Evolutionary conservation across 2,888 invertebrate genomes (phyloP).

Genomic region (Isoperla grammatica): DNA sequence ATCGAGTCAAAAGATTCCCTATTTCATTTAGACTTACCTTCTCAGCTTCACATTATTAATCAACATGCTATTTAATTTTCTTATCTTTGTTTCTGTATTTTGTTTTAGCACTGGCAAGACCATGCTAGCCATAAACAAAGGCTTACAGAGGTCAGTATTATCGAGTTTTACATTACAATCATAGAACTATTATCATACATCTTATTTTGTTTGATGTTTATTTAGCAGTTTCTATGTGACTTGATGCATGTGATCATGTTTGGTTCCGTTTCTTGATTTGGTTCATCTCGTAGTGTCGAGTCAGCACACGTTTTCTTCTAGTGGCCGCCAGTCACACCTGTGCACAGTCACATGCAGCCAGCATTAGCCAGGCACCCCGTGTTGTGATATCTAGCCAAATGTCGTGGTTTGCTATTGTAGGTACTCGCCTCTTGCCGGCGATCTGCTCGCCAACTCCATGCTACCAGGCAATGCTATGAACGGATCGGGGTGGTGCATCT

Average conservation of each 20-base stretch:
- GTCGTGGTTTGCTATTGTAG: constrained; percentile 42
- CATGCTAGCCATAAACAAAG: constrained; percentile 80
- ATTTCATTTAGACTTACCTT: constrained; percentile 32
- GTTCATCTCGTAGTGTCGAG: constrained; percentile 24
- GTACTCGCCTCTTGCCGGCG: constrained; percentile 79
- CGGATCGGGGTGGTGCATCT: constrained; percentile 88
- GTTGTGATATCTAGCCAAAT: no score
- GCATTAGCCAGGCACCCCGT: no score
- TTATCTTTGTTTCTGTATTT: constrained; percentile 50
- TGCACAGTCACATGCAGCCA: no score
- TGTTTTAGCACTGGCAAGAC: constrained; percentile 74
- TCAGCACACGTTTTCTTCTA: constrained; percentile 22
- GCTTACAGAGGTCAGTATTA: constrained; percentile 69
- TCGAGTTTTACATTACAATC: constrained; percentile 32
- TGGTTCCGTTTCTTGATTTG: constrained; percentile 25
- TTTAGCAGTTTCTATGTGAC: constrained; percentile 35
- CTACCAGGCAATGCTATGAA: constrained; percentile 81
- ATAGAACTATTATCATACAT: constrained; percentile 14
- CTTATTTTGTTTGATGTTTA: constrained; percentile 34
- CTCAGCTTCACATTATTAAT: constrained; percentile 31
- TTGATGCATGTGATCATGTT: constrained; percentile 32
- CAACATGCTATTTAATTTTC: constrained; percentile 22
- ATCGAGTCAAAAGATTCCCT: constrained; percentile 29
- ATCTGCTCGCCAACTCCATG: constrained; percentile 70
- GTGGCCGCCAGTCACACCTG: constrained; percentile 6